Conservation (phyloP, 2,113 vertebrate genomes). For the Antennarius striatus region DNA sequence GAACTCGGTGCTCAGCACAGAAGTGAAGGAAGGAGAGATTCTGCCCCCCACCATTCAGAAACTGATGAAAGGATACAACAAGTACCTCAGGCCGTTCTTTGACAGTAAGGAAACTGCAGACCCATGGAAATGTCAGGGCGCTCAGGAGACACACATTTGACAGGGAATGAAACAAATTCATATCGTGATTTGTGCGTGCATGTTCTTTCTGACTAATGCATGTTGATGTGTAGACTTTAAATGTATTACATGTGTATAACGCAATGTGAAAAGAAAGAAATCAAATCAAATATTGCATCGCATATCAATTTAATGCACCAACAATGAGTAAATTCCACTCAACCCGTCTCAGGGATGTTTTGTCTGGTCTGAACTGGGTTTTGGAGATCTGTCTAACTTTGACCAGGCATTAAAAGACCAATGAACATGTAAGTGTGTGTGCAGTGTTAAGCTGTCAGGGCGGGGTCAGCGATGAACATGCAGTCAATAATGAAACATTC, state of each 20-base stretch:
- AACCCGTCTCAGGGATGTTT: too few species aligned
- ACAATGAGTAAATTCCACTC: too few species aligned
- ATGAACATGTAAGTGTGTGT: too few species aligned
- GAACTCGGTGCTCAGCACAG: conserved; percentile 74
- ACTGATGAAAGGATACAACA: conserved; percentile 94
- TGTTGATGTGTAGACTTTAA: conserved; percentile 30
- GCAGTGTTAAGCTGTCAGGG: too few species aligned
- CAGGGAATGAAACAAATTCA: conserved; percentile 10
- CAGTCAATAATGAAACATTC: too few species aligned
- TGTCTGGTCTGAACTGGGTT: too few species aligned
- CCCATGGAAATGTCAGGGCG: conserved; percentile 30
- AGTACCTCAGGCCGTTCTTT: conserved; percentile 92
- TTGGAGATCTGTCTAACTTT: too few species aligned
- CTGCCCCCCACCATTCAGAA: conserved; percentile 90
- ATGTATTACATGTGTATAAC: conserved; percentile 2
- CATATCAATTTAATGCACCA: too few species aligned
- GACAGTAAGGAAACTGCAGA: conserved; percentile 82
- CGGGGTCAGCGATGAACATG: too few species aligned
- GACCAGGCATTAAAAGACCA: too few species aligned
- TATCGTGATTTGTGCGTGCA: conserved; percentile 6
- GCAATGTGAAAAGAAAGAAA: neutral
- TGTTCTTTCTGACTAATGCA: conserved; percentile 22
- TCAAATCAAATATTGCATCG: neutral
- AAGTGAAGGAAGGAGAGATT: conserved; percentile 84
- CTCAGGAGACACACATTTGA: conserved; percentile 31